These are phyloP conservation scores for Lasioglossum marginatum DNA, from an alignment of 2,888 invertebrate species.

Conservation along the genomic window DNA sequence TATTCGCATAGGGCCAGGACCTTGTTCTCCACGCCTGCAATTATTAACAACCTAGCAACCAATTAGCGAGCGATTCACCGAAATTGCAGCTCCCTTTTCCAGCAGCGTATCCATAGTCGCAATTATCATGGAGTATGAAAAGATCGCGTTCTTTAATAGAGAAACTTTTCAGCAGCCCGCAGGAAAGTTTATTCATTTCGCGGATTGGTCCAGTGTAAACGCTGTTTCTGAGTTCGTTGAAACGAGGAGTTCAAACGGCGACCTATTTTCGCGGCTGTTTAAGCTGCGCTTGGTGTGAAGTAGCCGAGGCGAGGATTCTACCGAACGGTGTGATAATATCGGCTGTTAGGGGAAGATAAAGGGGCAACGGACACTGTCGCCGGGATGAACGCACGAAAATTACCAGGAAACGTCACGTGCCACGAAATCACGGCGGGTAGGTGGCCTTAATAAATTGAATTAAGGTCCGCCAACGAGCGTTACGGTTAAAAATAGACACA, in stretches of 20 bases:
- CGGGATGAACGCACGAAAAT: slow-evolving; percentile 29
- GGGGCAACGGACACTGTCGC: neutral
- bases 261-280: neutral
- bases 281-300: too few species aligned
- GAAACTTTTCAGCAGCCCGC: neutral
- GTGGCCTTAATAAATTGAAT: slow-evolving; percentile 66
- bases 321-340: neutral
- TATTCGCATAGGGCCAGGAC: too few species aligned
- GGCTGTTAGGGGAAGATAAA: neutral
- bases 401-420: slow-evolving; percentile 52
- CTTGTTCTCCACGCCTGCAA: too few species aligned
- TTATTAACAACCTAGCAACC: neutral
- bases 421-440: slow-evolving; percentile 41
- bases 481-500: slow-evolving; percentile 66
- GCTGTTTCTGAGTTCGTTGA: neutral
- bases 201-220: neutral
- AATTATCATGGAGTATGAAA: neutral
- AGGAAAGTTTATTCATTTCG: neutral
- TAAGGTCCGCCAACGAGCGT: slow-evolving; percentile 55
- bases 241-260: neutral
- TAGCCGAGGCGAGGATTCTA: neutral
- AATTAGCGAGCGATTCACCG: neutral
- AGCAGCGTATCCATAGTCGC: neutral
- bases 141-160: neutral
- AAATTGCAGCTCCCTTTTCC: neutral